These are phyloP conservation scores for Lottia scabra DNA, from an alignment of 2,888 invertebrate genomes.

Conservation along the genomic window DNA sequence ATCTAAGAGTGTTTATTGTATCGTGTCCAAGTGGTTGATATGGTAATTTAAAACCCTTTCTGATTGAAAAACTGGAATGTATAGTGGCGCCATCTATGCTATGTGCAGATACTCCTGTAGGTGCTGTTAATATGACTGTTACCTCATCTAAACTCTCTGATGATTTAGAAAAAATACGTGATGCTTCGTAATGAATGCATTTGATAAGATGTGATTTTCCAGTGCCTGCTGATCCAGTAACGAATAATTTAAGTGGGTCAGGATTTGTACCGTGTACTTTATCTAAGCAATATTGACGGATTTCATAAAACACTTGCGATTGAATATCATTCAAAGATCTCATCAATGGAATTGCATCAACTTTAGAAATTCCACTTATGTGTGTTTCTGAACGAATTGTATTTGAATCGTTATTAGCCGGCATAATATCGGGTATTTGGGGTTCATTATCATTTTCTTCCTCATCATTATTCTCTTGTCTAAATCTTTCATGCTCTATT, in stretches of 20 bases:
- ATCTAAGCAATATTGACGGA: conserved; percentile 17
- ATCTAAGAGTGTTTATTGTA: conserved; percentile 12
- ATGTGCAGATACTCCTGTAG: neutral
- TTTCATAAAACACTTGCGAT: conserved; percentile 16
- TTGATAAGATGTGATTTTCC: conserved; percentile 15
- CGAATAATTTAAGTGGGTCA: conserved; percentile 16
- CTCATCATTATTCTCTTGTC: no score
- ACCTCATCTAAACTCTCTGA: conserved; percentile 8
- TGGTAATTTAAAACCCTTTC: conserved; percentile 9
- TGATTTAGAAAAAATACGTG: conserved; percentile 2
- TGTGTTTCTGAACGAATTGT: neutral
- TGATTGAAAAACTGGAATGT: neutral
- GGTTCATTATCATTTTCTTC: no score
- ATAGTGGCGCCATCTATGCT: neutral
- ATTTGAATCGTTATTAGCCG: neutral
- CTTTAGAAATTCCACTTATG: neutral
- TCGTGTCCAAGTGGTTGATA: conserved; percentile 6
- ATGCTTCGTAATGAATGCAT: conserved; percentile 19
- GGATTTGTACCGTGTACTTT: neutral
- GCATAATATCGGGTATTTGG: no score
- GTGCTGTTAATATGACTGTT: conserved; percentile 1
- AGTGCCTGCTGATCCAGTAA: no score
- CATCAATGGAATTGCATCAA: neutral
- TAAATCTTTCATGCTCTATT: no score
- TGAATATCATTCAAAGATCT: conserved; percentile 19